These are phyloP conservation scores for Idaea straminata DNA, from an alignment of 2,888 invertebrate species.

Conservation along the genomic window DNA sequence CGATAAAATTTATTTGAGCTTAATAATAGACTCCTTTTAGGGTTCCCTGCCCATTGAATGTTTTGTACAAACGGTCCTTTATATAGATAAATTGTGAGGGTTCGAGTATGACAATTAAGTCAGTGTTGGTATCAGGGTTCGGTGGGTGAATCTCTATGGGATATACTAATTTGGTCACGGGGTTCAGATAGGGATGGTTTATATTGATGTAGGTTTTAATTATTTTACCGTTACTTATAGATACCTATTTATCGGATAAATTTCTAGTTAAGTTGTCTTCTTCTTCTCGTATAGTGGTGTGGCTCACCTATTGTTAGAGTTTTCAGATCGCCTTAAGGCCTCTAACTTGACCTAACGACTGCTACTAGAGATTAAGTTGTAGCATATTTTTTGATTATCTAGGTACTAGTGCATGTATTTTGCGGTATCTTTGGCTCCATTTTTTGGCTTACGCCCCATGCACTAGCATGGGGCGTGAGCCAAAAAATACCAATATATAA, in stretches of 20 bases:
- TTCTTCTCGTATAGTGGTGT: no score
- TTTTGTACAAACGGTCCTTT: background rate
- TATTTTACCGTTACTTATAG: background rate
- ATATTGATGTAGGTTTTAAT: background rate
- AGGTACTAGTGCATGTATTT: no score
- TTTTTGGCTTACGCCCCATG: no score
- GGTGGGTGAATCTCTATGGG: background rate
- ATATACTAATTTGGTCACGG: background rate
- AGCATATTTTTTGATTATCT: no score
- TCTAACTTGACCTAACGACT: no score
- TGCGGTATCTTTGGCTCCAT: no score
- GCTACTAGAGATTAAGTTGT: no score
- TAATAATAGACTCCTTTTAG: constrained; percentile 32
- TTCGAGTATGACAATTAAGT: background rate
- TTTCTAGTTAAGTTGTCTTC: no score
- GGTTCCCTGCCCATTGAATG: background rate
- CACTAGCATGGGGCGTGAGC: no score
- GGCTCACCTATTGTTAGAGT: no score
- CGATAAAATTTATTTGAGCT: constrained; percentile 50
- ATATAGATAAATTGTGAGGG: background rate
- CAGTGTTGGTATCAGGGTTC: background rate
- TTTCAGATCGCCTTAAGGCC: no score
- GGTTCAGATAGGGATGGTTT: background rate
- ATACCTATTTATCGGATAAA: background rate
- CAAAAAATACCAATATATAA: no score